These are phyloP conservation scores for Ctenopoma multispine DNA, from an alignment of 2,797 vertebrate genomes.

Conservation along the genomic window DNA sequence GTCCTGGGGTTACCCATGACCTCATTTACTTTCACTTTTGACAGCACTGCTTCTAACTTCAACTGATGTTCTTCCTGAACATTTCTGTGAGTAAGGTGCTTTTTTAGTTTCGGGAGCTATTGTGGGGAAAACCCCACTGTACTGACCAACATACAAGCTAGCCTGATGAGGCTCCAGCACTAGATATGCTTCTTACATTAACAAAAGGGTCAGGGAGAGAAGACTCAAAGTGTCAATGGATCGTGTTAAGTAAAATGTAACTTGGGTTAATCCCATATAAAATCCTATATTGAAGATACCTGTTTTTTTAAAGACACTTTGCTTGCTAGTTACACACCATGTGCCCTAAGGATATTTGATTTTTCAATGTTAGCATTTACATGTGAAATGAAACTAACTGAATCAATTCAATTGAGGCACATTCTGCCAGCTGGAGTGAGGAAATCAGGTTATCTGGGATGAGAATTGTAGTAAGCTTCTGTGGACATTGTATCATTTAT, in stretches of 20 bases:
- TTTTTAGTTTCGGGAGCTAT: not conserved
- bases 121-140: conserved; percentile 1
- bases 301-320: not conserved
- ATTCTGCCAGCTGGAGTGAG: conserved; percentile 22
- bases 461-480: too few species aligned
- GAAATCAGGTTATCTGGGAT: conserved; percentile 28
- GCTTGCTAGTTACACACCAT: not conserved
- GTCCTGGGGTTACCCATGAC: conserved; percentile 17
- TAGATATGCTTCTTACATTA: conserved; percentile 58
- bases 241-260: not conserved
- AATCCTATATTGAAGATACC: too few species aligned
- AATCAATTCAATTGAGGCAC: conserved; percentile 53
- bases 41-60: not conserved
- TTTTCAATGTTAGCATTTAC: conserved; percentile 36
- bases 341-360: not conserved
- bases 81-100: conserved; percentile 1
- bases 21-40: conserved; percentile 42
- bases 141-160: not conserved
- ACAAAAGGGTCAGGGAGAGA: conserved; percentile 28
- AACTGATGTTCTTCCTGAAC: not conserved
- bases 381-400: conserved; percentile 23
- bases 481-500: conserved; percentile 1
- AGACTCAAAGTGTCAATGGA: not conserved
- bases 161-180: conserved; percentile 29
- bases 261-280: too few species aligned